Evolutionary conservation across 2,888 invertebrate genomes (phyloP).

Genomic region (Alsophila aescularia): DNA sequence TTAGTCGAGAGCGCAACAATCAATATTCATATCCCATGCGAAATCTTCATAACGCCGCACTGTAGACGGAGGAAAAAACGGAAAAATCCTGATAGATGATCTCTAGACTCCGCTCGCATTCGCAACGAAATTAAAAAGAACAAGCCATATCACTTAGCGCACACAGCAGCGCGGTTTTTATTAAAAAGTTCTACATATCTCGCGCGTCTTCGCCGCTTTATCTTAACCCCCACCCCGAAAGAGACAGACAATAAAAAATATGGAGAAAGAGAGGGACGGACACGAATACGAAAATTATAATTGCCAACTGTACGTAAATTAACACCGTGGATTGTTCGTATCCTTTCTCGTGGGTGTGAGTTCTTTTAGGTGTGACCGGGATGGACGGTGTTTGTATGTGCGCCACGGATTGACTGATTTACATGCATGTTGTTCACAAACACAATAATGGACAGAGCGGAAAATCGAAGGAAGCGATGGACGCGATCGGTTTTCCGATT

Average conservation of each 20-base stretch:
- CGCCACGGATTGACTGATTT: constrained; percentile 64
- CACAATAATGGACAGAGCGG: constrained; percentile 76
- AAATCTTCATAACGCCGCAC: constrained; percentile 69
- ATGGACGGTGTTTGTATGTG: constrained; percentile 63
- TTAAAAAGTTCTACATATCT: constrained; percentile 83
- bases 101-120: constrained; percentile 64
- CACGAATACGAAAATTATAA: constrained; percentile 81
- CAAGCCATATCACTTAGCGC: constrained; percentile 84
- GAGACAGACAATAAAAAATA: constrained; percentile 74
- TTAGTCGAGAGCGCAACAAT: constrained; percentile 74
- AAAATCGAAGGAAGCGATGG: constrained; percentile 75
- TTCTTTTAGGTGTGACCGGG: constrained; percentile 51
- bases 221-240: constrained; percentile 69
- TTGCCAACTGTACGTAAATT: constrained; percentile 84
- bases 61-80: constrained; percentile 47
- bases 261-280: constrained; percentile 71
- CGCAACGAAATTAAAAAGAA: constrained; percentile 84
- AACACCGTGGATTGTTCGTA: constrained; percentile 71
- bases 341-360: constrained; percentile 35
- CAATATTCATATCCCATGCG: constrained; percentile 84
- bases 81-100: constrained; percentile 78
- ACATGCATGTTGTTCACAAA: constrained; percentile 78
- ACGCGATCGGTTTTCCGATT: constrained; percentile 71
- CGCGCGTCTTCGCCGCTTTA: constrained; percentile 76
- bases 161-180: constrained; percentile 81